Base-by-base conservation (phyloP, 2,888 invertebrate species). In the Dione juno region DNA sequence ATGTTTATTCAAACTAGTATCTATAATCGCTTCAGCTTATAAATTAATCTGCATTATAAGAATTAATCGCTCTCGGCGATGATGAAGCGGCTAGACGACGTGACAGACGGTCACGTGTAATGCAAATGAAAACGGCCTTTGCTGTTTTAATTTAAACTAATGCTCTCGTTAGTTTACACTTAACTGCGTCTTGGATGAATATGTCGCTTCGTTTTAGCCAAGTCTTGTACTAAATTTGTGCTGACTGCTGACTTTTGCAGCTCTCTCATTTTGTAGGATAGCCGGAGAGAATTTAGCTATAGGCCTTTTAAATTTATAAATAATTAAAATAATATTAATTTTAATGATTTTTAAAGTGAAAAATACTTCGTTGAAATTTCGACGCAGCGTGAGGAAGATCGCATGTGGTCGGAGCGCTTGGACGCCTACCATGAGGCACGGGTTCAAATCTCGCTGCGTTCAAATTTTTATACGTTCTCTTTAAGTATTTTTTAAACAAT, bases 71-170 rank as follows among this genome's bases (percentile, higher is more conserved):
- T 78, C 79, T 79, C 79, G 78, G 70, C 76, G 76, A 74, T 91
- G 91, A 92, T 91, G 90, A 87, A 85, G 77, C 81, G 90, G 86
- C 91, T 92, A 92, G 92, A 92, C 92, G 82, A 76, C 75, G 78
- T 78, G 80, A 83, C 91, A 92, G 92, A 92, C 92, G 82, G 85
- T 91, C 92, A 92, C 92, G 92, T 84, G 91, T 86, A 79, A 89
- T 89, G 90, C 92, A 91, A 92, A 92, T 92, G 88, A 82, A 90
- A 83, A 85, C 85, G 91, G 87, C 91, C 91, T 91, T 84, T 82
- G 78, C 81, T 79, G 84, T 79, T 86, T 87, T 85, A 81, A 80
- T 80, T 80, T 79, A 79, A 76, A 80, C 79, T 79, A 80, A 79
- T 79, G 78, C 75, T 73, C 76, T 74, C 71, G 73, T 73, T 73